A percentile compares a stretch with the other conserved stretches of the same genome.
These are phyloP conservation scores for Tetropium fuscum DNA, from an alignment of 2,888 invertebrate genomes.

Conservation along the genomic window DNA sequence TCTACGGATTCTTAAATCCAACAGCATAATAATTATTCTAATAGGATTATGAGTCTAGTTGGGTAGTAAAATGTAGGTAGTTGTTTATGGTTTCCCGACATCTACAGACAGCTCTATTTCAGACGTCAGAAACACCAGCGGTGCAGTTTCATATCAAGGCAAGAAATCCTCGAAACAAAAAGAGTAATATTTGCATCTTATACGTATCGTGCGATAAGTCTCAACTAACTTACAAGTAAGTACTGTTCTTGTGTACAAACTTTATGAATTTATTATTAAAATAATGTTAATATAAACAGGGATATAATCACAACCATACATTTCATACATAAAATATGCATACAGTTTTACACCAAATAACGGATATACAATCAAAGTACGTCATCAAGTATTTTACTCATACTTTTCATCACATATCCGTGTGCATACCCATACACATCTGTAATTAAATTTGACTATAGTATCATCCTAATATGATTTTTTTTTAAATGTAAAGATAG, in stretches of 20 bases:
- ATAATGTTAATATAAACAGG: constrained; percentile 1
- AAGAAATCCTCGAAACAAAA: constrained; percentile 27
- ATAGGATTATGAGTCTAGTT: constrained; percentile 38
- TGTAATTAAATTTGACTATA: too few species aligned
- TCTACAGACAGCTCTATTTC: constrained; percentile 31
- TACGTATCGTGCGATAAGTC: constrained; percentile 12
- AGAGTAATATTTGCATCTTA: constrained; percentile 27
- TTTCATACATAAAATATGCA: too few species aligned
- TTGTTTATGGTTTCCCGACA: constrained; percentile 26
- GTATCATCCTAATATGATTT: too few species aligned
- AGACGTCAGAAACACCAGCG: constrained; percentile 29
- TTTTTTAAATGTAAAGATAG: too few species aligned
- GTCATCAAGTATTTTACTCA: too few species aligned
- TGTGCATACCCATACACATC: too few species aligned
- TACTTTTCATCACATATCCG: too few species aligned
- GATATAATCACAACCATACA: too few species aligned
- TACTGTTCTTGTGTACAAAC: neutral
- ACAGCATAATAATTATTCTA: constrained; percentile 27
- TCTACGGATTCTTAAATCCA: constrained; percentile 31
- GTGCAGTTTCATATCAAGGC: constrained; percentile 24
- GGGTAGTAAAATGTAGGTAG: constrained; percentile 18
- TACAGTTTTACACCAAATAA: too few species aligned
- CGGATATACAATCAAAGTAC: too few species aligned
- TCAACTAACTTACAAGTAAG: constrained; percentile 27
- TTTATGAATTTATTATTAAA: constrained; percentile 13